phyloP scores from a whole-genome alignment of 1,140 invertebrate species.

The Leptopilina clavipes region DNA sequence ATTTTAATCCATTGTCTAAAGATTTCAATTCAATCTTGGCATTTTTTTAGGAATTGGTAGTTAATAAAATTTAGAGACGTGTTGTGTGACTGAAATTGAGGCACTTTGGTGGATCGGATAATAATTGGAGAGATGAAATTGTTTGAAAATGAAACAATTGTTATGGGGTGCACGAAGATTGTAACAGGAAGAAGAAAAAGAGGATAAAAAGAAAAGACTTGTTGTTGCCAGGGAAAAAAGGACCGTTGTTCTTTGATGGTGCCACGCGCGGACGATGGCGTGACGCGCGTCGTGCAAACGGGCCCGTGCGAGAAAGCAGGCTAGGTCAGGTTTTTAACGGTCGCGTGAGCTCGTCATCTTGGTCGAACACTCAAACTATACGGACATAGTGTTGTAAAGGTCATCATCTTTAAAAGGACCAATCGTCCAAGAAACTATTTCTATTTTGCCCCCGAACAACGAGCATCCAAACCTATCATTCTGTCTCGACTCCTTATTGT shows the following conservation, averaged over 20 bases:
- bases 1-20: too few species aligned
- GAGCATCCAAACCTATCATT: too few species aligned
- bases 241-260: conserved; percentile 32
- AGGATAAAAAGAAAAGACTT: conserved; percentile 21
- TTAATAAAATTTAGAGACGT: too few species aligned
- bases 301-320: conserved; percentile 38
- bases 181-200: conserved; percentile 3
- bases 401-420: conserved; percentile 32
- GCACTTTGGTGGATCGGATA: not conserved
- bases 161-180: not conserved
- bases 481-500: too few species aligned
- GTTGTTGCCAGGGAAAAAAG: conserved; percentile 28
- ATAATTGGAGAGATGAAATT: not conserved
- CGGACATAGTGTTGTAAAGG: conserved; percentile 20
- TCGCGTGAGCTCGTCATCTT: conserved; percentile 70
- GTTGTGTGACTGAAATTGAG: not conserved
- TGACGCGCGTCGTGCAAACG: conserved; percentile 45
- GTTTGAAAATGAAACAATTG: conserved; percentile 3
- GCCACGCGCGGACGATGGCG: conserved; percentile 56
- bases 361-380: conserved; percentile 34
- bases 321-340: conserved; percentile 69
- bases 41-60: too few species aligned
- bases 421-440: conserved; percentile 26
- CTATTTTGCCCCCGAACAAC: not conserved
- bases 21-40: too few species aligned